These are phyloP conservation scores for Cosmia trapezina DNA, from an alignment of 2,888 invertebrate genomes.

Conservation along the genomic window DNA sequence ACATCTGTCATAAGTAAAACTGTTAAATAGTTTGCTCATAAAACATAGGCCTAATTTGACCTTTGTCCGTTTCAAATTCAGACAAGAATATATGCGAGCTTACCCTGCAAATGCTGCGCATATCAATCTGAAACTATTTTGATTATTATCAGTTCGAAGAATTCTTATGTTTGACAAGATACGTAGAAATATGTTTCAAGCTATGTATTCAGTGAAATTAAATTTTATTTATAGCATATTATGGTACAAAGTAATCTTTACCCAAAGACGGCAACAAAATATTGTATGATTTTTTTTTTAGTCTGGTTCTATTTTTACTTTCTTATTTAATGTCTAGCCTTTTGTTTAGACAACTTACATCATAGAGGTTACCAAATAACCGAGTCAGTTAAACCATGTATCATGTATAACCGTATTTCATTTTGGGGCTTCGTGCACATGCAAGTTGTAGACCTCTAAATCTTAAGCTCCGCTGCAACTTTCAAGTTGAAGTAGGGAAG, in stretches of 20 bases:
- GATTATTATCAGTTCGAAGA: neutral
- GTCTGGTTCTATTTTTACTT: neutral
- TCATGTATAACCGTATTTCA: slow-evolving; percentile 46
- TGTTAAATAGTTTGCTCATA: neutral
- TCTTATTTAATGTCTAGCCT: too few relatives aligned
- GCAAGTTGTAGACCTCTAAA: slow-evolving; percentile 48
- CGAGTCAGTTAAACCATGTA: slow-evolving; percentile 24
- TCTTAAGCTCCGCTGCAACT: slow-evolving; percentile 55
- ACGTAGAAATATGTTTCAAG: neutral
- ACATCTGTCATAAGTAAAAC: neutral
- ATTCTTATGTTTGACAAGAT: neutral
- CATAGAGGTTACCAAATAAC: slow-evolving; percentile 6
- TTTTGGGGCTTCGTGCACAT: slow-evolving; percentile 43
- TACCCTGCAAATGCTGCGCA: neutral
- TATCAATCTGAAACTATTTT: neutral
- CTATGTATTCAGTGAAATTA: neutral
- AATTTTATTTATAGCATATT: neutral
- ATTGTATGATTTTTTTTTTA: neutral
- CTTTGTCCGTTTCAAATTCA: neutral
- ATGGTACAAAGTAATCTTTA: neutral
- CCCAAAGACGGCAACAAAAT: too few relatives aligned
- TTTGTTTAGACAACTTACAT: neutral
- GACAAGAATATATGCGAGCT: neutral
- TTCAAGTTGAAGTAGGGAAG: slow-evolving; percentile 39
- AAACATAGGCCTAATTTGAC: neutral